These are phyloP conservation scores for Rhinophrynus dorsalis DNA, from an alignment of 2,797 vertebrate genomes.

Conservation along the genomic window DNA sequence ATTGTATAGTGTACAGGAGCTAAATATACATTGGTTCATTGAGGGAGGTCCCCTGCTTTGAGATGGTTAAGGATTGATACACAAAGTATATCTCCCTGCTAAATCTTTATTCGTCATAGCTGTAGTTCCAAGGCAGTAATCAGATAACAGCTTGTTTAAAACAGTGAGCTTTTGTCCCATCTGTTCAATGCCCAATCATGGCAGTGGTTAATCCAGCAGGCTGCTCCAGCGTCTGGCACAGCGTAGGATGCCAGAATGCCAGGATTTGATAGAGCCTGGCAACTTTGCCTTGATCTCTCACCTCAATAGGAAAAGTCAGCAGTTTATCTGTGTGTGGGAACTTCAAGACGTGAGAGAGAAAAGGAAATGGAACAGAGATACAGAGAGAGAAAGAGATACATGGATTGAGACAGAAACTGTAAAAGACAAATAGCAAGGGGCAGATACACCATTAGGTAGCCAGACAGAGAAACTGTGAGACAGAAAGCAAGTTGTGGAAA, in stretches of 20 bases:
- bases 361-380: not conserved
- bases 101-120: not conserved
- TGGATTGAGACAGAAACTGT: not conserved
- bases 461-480: not conserved
- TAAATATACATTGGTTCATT: not conserved
- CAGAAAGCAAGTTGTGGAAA: not conserved
- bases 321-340: not conserved
- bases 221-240: constrained; percentile 30
- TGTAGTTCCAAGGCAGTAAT: constrained; percentile 20
- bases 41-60: not conserved
- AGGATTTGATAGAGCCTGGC: constrained; percentile 1
- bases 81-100: not conserved
- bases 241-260: not conserved
- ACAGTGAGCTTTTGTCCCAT: constrained; percentile 37
- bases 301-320: not conserved
- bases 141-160: constrained; percentile 32
- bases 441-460: not conserved
- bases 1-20: no score
- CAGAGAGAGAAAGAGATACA: not conserved
- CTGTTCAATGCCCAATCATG: constrained; percentile 32
- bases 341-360: not conserved
- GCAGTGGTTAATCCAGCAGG: constrained; percentile 35
- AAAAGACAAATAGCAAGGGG: not conserved
- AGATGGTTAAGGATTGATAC: not conserved
- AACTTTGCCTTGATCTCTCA: not conserved